Conservation (phyloP, 2,888 invertebrate genomes). For the Timema cristinae region DNA sequence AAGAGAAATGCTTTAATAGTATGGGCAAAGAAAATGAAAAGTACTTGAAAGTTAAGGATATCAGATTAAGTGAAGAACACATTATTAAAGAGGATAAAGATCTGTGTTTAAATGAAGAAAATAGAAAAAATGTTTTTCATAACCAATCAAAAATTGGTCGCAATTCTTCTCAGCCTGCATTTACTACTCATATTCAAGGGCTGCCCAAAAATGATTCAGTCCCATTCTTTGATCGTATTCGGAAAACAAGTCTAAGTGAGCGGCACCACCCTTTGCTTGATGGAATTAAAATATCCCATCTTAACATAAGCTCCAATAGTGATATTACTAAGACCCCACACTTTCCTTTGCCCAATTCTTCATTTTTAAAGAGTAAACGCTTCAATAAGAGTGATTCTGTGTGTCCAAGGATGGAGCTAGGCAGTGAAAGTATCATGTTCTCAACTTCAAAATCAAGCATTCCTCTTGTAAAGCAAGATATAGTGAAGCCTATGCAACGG, state of each 20-base stretch:
- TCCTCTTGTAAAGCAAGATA: constrained; percentile 54
- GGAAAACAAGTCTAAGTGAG: constrained; percentile 79
- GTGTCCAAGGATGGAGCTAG: constrained; percentile 45
- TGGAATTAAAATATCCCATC: constrained; percentile 74
- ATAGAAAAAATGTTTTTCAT: constrained; percentile 37
- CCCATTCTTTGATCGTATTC: constrained; percentile 81
- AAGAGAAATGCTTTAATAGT: constrained; percentile 29
- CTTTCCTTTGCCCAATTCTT: constrained; percentile 54
- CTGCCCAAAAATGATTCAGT: constrained; percentile 86
- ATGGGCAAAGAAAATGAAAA: constrained; percentile 32
- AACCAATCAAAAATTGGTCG: constrained; percentile 60
- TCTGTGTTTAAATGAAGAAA: constrained; percentile 22
- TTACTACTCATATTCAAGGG: constrained; percentile 62
- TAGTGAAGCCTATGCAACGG: constrained; percentile 85
- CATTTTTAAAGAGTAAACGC: constrained; percentile 55
- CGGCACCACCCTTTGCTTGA: constrained; percentile 79
- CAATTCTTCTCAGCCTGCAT: constrained; percentile 84
- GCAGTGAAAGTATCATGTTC: constrained; percentile 65
- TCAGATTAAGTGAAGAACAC: constrained; percentile 24
- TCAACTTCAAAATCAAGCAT: constrained; percentile 59
- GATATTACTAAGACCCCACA: constrained; percentile 63
- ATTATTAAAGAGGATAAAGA: constrained; percentile 34
- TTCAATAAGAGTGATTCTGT: constrained; percentile 49
- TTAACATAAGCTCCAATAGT: constrained; percentile 69
- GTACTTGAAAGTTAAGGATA: constrained; percentile 26